A percentile compares a stretch with the other conserved stretches of the same genome.
These are phyloP conservation scores for Molanna angustata DNA, from an alignment of 2,888 invertebrate species.

Conservation along the genomic window DNA sequence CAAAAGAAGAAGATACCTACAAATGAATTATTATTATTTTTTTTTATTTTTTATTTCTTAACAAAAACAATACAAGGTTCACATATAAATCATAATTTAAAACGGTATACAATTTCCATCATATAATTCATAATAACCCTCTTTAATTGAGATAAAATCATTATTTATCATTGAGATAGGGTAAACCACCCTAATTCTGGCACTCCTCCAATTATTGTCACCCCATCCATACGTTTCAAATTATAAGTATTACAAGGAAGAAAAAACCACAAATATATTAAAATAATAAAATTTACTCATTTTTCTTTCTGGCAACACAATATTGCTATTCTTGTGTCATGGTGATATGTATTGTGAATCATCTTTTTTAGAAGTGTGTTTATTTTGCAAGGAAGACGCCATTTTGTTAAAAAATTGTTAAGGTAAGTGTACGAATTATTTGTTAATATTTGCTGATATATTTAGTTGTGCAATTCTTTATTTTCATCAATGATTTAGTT, in stretches of 20 bases:
- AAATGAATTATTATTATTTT: too few species aligned
- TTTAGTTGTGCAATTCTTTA: background rate
- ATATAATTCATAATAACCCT: too few species aligned
- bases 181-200: slow-evolving; percentile 2
- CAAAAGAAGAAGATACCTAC: too few species aligned
- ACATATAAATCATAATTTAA: too few species aligned
- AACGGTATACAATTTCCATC: too few species aligned
- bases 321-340: background rate
- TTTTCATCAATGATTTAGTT: background rate
- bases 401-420: slow-evolving; percentile 7
- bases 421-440: background rate
- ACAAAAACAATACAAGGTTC: too few species aligned
- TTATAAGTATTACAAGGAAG: slow-evolving; percentile 3
- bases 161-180: too few species aligned
- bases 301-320: slow-evolving; percentile 5
- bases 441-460: background rate
- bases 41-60: too few species aligned
- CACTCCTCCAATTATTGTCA: slow-evolving; percentile 5
- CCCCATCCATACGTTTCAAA: background rate
- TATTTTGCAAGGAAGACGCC: background rate
- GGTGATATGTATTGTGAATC: background rate
- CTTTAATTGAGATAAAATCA: too few species aligned
- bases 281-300: background rate
- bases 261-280: background rate
- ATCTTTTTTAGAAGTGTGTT: background rate